phyloP scores from a whole-genome alignment of 2,888 invertebrate species.

The Agrotis clavis region DNA sequence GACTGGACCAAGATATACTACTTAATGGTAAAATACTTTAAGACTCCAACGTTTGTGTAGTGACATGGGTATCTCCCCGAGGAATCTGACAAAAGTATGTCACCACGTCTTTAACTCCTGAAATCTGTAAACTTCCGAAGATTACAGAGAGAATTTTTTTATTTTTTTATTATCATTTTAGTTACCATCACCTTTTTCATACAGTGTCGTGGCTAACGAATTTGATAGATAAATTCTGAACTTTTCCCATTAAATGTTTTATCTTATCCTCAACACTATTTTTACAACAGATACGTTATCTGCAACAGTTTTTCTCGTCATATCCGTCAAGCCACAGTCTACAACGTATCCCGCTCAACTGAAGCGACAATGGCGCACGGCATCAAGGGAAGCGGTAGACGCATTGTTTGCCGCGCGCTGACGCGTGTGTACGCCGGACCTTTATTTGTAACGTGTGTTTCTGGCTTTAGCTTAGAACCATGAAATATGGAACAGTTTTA shows the following conservation, averaged over 20 bases:
- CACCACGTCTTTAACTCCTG: too few relatives aligned
- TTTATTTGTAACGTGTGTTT: conserved; percentile 44
- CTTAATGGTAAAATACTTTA: neutral
- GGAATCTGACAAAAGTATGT: conserved; percentile 14
- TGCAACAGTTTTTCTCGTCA: neutral
- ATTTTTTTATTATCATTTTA: too few relatives aligned
- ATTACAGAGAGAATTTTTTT: too few relatives aligned
- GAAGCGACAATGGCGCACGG: conserved; percentile 41
- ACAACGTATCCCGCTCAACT: conserved; percentile 17
- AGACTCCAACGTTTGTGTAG: conserved; percentile 18
- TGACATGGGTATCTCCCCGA: conserved; percentile 53
- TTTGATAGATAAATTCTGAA: too few relatives aligned
- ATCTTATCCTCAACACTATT: neutral
- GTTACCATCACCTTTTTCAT: too few relatives aligned
- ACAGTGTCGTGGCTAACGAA: too few relatives aligned
- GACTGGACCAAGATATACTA: neutral
- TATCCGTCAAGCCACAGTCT: conserved; percentile 6
- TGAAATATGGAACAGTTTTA: neutral
- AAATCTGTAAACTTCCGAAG: too few relatives aligned
- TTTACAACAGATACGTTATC: neutral
- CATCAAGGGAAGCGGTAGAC: conserved; percentile 42
- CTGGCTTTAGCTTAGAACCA: conserved; percentile 15
- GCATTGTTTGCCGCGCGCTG: conserved; percentile 50
- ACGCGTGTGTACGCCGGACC: conserved; percentile 25
- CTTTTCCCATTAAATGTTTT: neutral